phyloP scores from a whole-genome alignment of 2,888 invertebrate genomes.

The Ferrisia virgata region DNA sequence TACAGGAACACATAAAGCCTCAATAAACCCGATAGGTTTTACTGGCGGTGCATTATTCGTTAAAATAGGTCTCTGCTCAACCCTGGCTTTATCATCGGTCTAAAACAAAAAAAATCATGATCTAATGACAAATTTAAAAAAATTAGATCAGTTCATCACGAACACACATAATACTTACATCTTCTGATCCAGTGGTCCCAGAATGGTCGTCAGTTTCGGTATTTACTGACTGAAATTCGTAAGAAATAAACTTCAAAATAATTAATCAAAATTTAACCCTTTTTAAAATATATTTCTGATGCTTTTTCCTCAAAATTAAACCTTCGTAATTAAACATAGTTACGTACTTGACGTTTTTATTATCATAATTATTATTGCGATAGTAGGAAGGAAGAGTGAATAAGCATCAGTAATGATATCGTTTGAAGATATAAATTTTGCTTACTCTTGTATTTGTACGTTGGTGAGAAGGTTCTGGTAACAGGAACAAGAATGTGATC shows the following conservation, averaged over 20 bases:
- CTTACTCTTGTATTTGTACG: background rate
- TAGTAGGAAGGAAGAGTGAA: background rate
- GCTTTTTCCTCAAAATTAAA: background rate
- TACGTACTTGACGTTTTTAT: background rate
- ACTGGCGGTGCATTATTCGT: constrained; percentile 51
- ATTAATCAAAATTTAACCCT: background rate
- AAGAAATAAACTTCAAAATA: background rate
- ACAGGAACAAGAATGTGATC: constrained; percentile 74
- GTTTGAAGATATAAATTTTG: background rate
- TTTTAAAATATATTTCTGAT: background rate
- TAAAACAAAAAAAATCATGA: constrained; percentile 45
- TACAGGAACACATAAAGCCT: constrained; percentile 77
- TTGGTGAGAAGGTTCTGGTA: constrained; percentile 45
- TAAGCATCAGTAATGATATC: background rate
- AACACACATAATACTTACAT: constrained; percentile 6
- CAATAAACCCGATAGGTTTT: constrained; percentile 70
- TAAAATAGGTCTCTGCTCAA: constrained; percentile 55
- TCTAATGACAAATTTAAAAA: background rate
- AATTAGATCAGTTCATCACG: background rate
- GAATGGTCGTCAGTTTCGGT: constrained; percentile 34
- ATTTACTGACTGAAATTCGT: constrained; percentile 28
- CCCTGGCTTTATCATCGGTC: constrained; percentile 50
- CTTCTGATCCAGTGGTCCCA: background rate
- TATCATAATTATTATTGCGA: background rate
- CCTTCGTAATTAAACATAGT: background rate